Evolutionary conservation across 2,888 invertebrate genomes (phyloP).

Genomic region (Archips crataeganus): DNA sequence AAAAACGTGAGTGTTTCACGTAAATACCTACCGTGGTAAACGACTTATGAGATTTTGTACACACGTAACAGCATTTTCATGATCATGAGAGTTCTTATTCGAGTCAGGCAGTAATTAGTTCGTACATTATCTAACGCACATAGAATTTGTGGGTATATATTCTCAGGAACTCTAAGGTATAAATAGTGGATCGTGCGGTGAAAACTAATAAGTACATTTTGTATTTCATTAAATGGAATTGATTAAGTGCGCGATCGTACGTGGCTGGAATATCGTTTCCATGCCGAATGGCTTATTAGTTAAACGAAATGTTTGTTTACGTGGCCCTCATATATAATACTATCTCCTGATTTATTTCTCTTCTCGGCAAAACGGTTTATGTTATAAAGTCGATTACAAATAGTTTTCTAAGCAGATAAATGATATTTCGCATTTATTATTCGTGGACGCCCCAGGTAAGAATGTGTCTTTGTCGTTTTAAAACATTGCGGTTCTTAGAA

Average conservation of each 20-base stretch:
- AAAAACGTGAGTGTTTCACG: too few relatives aligned
- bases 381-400: background rate
- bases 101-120: background rate
- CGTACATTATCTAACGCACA: background rate
- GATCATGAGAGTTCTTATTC: background rate
- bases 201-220: slow-evolving; percentile 34
- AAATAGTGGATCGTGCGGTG: slow-evolving; percentile 35
- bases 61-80: too few relatives aligned
- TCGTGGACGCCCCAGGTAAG: background rate
- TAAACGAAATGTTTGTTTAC: slow-evolving; percentile 28
- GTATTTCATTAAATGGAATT: slow-evolving; percentile 38
- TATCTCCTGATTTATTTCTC: background rate
- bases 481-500: background rate
- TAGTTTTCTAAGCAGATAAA: background rate
- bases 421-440: background rate
- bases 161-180: slow-evolving; percentile 17
- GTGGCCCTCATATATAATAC: slow-evolving; percentile 9
- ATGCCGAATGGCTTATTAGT: slow-evolving; percentile 19
- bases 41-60: too few relatives aligned
- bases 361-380: background rate
- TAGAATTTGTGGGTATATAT: slow-evolving; percentile 2
- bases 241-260: slow-evolving; percentile 34
- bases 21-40: too few relatives aligned
- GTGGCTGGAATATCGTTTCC: slow-evolving; percentile 22
- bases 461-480: background rate